Base-by-base conservation (phyloP, 2,888 invertebrate genomes). In the Nasonovia ribisnigri region DNA sequence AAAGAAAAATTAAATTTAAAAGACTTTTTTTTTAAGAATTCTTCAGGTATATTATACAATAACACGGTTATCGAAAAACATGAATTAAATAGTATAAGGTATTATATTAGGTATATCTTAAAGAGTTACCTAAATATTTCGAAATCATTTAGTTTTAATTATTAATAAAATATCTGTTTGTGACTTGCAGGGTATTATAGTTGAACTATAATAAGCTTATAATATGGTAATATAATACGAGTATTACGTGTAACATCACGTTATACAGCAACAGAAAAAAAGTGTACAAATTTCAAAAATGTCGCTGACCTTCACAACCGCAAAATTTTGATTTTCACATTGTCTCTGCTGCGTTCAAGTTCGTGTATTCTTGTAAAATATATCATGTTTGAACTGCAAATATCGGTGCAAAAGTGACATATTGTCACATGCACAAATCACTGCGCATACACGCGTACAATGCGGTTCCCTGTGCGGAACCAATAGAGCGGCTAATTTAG, bases 401-500 rank as follows among this genome's bases (percentile, higher is more conserved):
- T 36, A 16, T 67, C 20, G 16, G n/a, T 67, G 60, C 13, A 67
- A 67, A 67, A n/a, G n/a, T 67, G 36, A 36, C 8, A 77, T 8
- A 13, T 13, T n/a, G 36, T 77, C 20, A 77, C 67, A 36, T 20
- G 8, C 36, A 36, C 20, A 77, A 77, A 36, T 36, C 26, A 36
- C 77, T 20, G 20, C 20, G 0, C 36, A 5, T 8, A 42, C 20
- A 36, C 36, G 36, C 36, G 26, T 57, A 57, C 26, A 57, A 77
- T 36, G 43, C 26, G 48, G 48, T 77, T 11, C 36, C 48, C 24
- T 13, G 48, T 16, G 48, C 42, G 51, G 88, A 51, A 57, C 84
- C 84, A 46, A 84, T 46, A 29, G 77, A 77, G 26, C 60, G 46
- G 60, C 90, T 93, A 93, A 93, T 93, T 93, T 93, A 93, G 90